Conservation (phyloP, 2,797 vertebrate genomes). For the Salmo trutta region DNA sequence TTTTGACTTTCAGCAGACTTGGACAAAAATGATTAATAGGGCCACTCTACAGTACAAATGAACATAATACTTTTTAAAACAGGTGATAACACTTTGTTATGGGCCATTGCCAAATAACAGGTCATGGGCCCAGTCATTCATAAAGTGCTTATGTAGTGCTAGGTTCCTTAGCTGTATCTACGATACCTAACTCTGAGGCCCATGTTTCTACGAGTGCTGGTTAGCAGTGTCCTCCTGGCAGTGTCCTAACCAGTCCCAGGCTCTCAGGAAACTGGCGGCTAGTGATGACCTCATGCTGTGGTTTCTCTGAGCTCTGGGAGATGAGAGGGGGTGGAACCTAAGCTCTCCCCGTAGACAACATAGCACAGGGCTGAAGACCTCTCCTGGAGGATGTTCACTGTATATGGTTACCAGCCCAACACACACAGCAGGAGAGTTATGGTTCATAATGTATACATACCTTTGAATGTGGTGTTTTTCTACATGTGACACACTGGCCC, state of each 20-base stretch:
- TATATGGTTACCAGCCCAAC: not conserved
- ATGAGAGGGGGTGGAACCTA: slow-evolving; percentile 44
- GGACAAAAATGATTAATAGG: slow-evolving; percentile 7
- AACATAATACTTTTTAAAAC: slow-evolving; percentile 6
- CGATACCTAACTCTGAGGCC: slow-evolving; percentile 36
- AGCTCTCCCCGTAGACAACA: slow-evolving; percentile 24
- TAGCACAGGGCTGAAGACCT: slow-evolving; percentile 36
- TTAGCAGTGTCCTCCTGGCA: slow-evolving; percentile 39
- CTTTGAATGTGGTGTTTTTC: slow-evolving; percentile 1
- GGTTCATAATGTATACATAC: not conserved
- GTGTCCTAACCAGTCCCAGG: slow-evolving; percentile 47
- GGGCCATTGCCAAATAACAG: slow-evolving; percentile 5
- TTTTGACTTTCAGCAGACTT: not conserved
- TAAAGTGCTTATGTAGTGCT: slow-evolving; percentile 20
- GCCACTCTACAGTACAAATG: not conserved
- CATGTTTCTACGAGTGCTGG: slow-evolving; percentile 48
- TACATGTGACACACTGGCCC: not conserved
- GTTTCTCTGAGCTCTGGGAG: slow-evolving; percentile 48
- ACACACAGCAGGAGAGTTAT: not conserved
- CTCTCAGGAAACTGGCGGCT: slow-evolving; percentile 48
- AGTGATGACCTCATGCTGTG: slow-evolving; percentile 65
- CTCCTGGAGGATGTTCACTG: slow-evolving; percentile 23
- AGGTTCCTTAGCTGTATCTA: not conserved
- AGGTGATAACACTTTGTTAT: slow-evolving; percentile 14
- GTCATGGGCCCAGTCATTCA: not conserved